Base-by-base conservation (phyloP, 1,140 invertebrate species). In the Trissolcus basalis region DNA sequence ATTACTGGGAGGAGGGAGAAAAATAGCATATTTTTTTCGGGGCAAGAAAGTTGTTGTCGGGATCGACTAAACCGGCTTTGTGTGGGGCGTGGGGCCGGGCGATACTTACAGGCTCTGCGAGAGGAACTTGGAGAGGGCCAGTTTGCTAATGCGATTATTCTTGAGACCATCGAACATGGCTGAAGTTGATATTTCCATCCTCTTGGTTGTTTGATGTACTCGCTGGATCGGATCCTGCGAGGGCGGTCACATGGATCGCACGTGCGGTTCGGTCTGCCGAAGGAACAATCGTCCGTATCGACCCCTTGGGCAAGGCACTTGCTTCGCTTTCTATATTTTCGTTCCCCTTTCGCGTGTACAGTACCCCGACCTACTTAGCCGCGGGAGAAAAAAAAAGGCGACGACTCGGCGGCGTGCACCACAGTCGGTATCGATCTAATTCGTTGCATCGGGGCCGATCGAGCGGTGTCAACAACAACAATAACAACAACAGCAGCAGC, bases 21-120 rank as follows among this genome's bases (percentile, higher is more conserved):
- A n/a, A n/a, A n/a, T n/a, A n/a, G n/a, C n/a, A n/a, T n/a, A n/a
- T n/a, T n/a, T n/a, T n/a, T n/a, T n/a, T n/a, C n/a, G n/a, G n/a
- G n/a, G n/a, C n/a, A n/a, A n/a, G n/a, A n/a, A n/a, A n/a, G n/a
- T n/a, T n/a, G n/a, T n/a, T n/a, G n/a, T n/a, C n/a, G n/a, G n/a
- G n/a, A n/a, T n/a, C n/a, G n/a, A n/a, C n/a, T n/a, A n/a, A n/a
- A n/a, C n/a, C n/a, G n/a, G n/a, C n/a, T n/a, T n/a, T n/a, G n/a
- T n/a, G n/a, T n/a, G n/a, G n/a, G n/a, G n/a, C n/a, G n/a, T n/a
- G n/a, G n/a, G n/a, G 9, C 9, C 49, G 32, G 9, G 3, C 39
- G 6, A 45, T 90, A 92, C 92, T 93, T 89, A 93, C 92, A 93
- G 89, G 87, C 92, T 93, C 82, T 93, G 92, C 12, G 92, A 93